Conservation (phyloP, 2,113 vertebrate genomes). For the Megaleporinus macrocephalus region DNA sequence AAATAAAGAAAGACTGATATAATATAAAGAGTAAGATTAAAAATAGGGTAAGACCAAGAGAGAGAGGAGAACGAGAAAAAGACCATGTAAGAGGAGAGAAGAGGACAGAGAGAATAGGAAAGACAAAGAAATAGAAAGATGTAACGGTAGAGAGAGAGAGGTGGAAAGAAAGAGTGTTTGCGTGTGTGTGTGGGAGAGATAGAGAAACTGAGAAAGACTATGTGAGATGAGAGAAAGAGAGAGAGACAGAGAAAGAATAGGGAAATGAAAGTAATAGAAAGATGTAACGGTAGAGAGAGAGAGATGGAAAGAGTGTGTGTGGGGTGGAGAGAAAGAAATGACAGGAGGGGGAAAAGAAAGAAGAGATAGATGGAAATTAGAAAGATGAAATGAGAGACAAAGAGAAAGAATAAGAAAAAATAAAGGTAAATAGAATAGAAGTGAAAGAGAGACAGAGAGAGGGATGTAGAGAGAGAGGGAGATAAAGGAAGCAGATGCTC, state of each 20-base stretch:
- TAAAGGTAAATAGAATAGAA: too few relatives aligned
- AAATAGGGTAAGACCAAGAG: neutral
- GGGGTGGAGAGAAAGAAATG: neutral
- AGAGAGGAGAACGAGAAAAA: neutral
- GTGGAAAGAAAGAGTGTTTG: too few relatives aligned
- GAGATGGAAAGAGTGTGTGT: too few relatives aligned
- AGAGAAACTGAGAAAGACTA: neutral
- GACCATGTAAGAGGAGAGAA: neutral
- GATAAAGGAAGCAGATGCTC: neutral
- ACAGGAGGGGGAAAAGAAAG: neutral
- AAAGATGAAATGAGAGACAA: neutral
- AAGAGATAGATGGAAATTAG: neutral
- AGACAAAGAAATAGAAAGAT: neutral
- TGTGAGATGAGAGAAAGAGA: neutral
- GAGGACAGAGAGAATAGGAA: neutral
- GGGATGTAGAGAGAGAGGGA: slow-evolving; percentile 12
- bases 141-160: neutral
- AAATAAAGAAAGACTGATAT: neutral
- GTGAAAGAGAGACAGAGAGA: neutral
- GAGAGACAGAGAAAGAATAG: neutral
- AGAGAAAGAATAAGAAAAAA: slow-evolving; percentile 7
- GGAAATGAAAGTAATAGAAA: neutral
- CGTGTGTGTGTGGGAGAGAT: neutral
- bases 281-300: neutral
- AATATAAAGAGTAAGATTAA: neutral